Evolutionary conservation across 2,888 invertebrate genomes (phyloP).

Genomic region (Drosophila setosimentum): DNA sequence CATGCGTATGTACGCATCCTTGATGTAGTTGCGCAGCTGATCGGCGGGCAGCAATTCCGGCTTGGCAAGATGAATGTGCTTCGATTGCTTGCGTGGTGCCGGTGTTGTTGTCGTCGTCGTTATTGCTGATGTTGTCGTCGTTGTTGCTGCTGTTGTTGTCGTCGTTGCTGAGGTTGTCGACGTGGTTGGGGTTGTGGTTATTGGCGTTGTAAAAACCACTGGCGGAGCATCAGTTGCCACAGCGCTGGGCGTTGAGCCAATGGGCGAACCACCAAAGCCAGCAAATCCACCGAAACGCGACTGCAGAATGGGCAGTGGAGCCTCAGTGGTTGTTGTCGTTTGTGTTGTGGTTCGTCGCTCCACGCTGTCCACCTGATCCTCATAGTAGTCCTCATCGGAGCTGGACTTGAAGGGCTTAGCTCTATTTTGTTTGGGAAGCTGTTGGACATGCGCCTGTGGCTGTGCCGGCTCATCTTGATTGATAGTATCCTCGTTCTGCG

Average conservation of each 20-base stretch:
- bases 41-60: slow-evolving; percentile 83
- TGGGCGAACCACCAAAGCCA: slow-evolving; percentile 38
- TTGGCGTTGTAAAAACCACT: slow-evolving; percentile 1
- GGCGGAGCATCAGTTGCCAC: slow-evolving; percentile 27
- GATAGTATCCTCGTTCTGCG: slow-evolving; percentile 12
- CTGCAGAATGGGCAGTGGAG: slow-evolving; percentile 39
- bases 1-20: slow-evolving; percentile 85
- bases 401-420: slow-evolving; percentile 57
- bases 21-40: slow-evolving; percentile 84
- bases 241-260: neutral
- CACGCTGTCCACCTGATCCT: slow-evolving; percentile 54
- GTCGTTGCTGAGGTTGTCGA: slow-evolving; percentile 51
- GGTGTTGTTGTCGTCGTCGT: slow-evolving; percentile 51
- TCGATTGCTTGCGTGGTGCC: slow-evolving; percentile 75
- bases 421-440: slow-evolving; percentile 50
- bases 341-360: slow-evolving; percentile 24
- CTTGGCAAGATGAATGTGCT: slow-evolving; percentile 80
- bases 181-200: slow-evolving; percentile 41
- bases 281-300: slow-evolving; percentile 51
- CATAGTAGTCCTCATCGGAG: slow-evolving; percentile 81
- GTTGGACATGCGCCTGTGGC: slow-evolving; percentile 66
- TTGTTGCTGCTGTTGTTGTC: slow-evolving; percentile 49
- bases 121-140: slow-evolving; percentile 50
- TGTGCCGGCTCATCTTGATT: slow-evolving; percentile 56
- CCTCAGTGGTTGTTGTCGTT: slow-evolving; percentile 39